Conservation (phyloP, 2,888 invertebrate genomes). For the Sepiola atlantica region DNA sequence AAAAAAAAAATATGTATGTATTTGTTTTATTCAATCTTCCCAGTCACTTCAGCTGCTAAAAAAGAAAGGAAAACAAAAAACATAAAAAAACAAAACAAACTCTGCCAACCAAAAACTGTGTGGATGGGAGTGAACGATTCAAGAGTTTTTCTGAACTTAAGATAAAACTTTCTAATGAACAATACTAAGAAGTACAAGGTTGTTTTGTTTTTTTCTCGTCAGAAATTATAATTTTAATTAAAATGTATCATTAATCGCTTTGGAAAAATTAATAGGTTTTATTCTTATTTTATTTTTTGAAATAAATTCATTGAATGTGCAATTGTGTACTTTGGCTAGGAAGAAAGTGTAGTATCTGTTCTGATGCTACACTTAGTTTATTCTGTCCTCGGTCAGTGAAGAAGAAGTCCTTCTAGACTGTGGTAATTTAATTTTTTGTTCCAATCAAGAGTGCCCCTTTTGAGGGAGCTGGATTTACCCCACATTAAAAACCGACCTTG, state of each 20-base stretch:
- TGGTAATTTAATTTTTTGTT: no score
- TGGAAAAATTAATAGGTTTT: background rate
- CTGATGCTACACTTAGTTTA: no score
- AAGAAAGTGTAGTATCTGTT: no score
- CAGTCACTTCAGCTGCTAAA: background rate
- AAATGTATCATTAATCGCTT: background rate
- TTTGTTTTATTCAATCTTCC: background rate
- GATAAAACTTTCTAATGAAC: background rate
- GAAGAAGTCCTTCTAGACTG: no score
- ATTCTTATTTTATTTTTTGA: background rate
- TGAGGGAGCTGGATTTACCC: no score
- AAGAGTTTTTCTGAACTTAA: background rate
- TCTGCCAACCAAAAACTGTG: no score
- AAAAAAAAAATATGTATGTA: background rate
- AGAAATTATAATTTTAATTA: background rate
- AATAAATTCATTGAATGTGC: background rate
- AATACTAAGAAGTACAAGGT: background rate
- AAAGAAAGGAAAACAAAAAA: background rate
- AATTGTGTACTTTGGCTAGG: background rate
- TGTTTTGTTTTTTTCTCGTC: background rate
- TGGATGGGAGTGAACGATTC: background rate
- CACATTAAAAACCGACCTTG: no score
- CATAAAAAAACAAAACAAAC: no score
- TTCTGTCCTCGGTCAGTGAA: no score
- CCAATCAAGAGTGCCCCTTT: background rate